Conservation (phyloP, 2,113 vertebrate species). For the Porphyrio hochstetteri region DNA sequence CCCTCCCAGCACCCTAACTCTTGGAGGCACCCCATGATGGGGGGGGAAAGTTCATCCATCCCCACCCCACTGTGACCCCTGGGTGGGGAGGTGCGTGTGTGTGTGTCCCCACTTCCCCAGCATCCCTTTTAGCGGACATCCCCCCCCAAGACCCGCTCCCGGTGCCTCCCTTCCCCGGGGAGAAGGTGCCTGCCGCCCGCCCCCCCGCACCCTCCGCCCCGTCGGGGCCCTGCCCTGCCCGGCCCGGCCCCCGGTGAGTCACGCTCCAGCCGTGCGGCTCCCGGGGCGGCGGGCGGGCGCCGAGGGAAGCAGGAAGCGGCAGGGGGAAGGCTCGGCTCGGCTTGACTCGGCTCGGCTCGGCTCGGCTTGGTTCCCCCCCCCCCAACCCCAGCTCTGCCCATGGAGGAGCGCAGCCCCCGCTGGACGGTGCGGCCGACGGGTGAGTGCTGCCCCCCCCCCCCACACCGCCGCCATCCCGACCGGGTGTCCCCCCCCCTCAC, state of each 20-base stretch:
- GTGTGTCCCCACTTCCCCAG: not conserved
- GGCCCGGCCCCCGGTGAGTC: slow-evolving; percentile 47
- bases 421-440: slow-evolving; percentile 10
- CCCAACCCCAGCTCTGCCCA: not conserved
- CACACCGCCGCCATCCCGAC: too few species aligned
- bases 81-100: too few species aligned
- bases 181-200: not conserved
- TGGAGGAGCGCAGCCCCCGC: slow-evolving; percentile 49
- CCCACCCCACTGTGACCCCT: not conserved
- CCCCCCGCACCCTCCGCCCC: not conserved
- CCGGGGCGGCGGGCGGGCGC: slow-evolving; percentile 26
- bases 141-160: too few species aligned
- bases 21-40: not conserved
- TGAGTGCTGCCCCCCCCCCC: not conserved
- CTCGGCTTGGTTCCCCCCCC: not conserved
- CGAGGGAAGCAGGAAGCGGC: slow-evolving; percentile 35
- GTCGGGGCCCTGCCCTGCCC: not conserved
- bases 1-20: not conserved
- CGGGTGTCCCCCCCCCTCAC: too few species aligned
- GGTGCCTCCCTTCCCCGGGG: not conserved
- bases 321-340: not conserved
- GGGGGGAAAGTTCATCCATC: not conserved
- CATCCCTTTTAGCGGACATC: not conserved
- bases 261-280: slow-evolving; percentile 30
- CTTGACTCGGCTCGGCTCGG: not conserved